phyloP scores from a whole-genome alignment of 2,797 vertebrate species.

The Sebastes paucispinis region DNA sequence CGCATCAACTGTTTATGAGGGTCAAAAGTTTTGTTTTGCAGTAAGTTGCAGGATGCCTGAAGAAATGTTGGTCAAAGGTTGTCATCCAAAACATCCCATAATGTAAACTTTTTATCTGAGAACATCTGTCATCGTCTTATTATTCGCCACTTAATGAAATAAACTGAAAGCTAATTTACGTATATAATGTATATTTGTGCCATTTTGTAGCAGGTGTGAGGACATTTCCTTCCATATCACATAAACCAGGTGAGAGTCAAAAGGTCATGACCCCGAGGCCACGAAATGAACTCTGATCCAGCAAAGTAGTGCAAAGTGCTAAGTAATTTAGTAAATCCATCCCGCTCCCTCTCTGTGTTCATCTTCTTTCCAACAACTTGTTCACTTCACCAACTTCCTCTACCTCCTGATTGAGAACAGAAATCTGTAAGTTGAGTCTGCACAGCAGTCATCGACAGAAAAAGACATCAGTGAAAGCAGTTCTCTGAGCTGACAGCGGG shows the following conservation, averaged over 20 bases:
- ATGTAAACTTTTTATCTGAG: not conserved
- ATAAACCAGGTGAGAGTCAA: not conserved
- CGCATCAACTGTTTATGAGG: too few relatives aligned
- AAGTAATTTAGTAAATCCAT: not conserved
- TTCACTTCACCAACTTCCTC: not conserved
- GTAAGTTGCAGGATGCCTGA: not conserved
- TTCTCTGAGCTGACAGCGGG: constrained; percentile 15
- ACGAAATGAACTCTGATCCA: not conserved
- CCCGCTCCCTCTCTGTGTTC: not conserved
- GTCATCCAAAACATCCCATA: not conserved
- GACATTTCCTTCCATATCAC: not conserved
- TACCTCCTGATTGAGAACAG: not conserved
- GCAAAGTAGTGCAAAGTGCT: too few relatives aligned
- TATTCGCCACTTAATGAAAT: not conserved
- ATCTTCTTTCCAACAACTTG: not conserved
- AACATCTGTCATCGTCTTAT: not conserved
- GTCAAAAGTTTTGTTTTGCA: not conserved
- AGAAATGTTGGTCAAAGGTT: not conserved
- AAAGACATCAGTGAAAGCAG: not conserved
- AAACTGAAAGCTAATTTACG: not conserved
- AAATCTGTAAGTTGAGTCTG: not conserved
- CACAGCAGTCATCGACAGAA: not conserved
- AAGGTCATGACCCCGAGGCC: not conserved
- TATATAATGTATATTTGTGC: not conserved
- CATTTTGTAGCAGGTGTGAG: not conserved